Percentiles rank a stretch among this genome's conserved stretches.
Conservation (phyloP, 2,113 vertebrate species). For the Bubalus kerabau region DNA sequence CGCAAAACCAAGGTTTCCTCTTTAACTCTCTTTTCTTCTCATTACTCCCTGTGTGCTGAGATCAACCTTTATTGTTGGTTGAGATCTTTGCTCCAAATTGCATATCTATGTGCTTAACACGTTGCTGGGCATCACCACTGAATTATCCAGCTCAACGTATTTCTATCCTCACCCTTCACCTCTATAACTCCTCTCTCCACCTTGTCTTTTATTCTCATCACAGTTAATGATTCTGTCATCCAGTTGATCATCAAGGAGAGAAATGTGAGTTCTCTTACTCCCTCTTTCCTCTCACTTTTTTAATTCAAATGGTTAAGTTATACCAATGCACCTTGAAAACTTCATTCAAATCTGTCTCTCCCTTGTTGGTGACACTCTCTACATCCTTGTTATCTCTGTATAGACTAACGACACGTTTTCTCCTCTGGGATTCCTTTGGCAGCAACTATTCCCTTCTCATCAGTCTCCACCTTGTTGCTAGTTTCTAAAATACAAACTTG, state of each 20-base stretch:
- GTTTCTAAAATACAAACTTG: background rate
- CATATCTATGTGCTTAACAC: background rate
- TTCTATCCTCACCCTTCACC: background rate
- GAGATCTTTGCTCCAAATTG: background rate
- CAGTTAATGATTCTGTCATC: background rate
- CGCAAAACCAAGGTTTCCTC: background rate
- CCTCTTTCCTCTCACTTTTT: background rate
- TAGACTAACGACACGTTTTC: background rate
- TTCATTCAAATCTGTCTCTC: background rate
- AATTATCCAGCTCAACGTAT: background rate
- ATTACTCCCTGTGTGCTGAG: background rate
- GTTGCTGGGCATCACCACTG: background rate
- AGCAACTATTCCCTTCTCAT: background rate
- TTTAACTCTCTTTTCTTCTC: background rate
- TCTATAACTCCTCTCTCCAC: background rate
- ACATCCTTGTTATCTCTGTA: background rate
- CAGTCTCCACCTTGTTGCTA: background rate
- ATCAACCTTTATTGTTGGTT: background rate
- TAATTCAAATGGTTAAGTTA: background rate
- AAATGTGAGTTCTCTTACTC: background rate
- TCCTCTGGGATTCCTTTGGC: background rate
- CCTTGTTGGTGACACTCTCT: background rate
- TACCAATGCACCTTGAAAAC: background rate
- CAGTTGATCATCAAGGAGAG: background rate
- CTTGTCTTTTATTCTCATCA: background rate